Percentiles rank a stretch among this genome's conserved stretches.
phyloP scores from a whole-genome alignment of 2,888 invertebrate genomes.

The Nymphalis polychloros region DNA sequence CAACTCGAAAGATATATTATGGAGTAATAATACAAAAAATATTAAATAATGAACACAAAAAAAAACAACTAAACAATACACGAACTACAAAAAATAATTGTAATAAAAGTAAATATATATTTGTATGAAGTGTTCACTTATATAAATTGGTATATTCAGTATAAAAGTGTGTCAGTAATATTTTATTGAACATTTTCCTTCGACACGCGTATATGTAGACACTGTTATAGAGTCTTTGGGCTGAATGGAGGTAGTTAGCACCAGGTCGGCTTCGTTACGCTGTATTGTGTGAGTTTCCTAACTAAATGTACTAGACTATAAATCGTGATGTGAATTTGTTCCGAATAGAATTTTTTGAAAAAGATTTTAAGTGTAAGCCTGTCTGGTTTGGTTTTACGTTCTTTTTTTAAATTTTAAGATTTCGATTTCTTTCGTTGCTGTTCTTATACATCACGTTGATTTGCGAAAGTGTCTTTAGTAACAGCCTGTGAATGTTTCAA shows the following conservation, averaged over 20 bases:
- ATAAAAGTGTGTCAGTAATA: not conserved
- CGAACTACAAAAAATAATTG: too few species aligned
- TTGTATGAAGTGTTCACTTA: not conserved
- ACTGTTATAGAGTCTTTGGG: conserved; percentile 25
- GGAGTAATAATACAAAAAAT: too few species aligned
- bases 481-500: too few species aligned
- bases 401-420: not conserved
- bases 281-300: conserved; percentile 36
- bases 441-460: too few species aligned
- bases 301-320: conserved; percentile 17
- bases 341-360: conserved; percentile 5
- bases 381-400: not conserved
- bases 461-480: too few species aligned
- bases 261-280: conserved; percentile 39
- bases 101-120: not conserved
- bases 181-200: conserved; percentile 2
- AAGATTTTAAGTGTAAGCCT: not conserved
- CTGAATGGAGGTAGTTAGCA: conserved; percentile 42
- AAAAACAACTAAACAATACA: too few species aligned
- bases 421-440: not conserved
- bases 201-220: conserved; percentile 15
- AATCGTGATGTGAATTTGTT: conserved; percentile 4
- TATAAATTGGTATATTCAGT: not conserved
- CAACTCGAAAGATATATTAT: too few species aligned
- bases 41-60: too few species aligned